Conservation (phyloP, 2,888 invertebrate species). For the Sphecodes monilicornis region DNA sequence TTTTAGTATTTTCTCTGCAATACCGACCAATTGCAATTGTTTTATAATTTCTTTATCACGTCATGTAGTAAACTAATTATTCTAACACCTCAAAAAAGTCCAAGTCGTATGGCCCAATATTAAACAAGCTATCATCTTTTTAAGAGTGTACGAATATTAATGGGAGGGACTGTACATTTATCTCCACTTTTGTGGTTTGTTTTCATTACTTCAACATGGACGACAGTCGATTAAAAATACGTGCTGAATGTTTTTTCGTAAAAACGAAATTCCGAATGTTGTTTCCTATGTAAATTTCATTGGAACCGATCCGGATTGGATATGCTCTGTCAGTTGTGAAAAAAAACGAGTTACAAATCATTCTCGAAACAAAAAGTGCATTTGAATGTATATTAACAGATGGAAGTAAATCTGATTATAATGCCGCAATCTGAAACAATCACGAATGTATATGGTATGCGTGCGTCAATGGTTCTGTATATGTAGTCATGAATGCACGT, state of each 20-base stretch:
- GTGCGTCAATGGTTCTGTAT: not conserved
- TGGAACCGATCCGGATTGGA: not conserved
- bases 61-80: no score
- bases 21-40: no score
- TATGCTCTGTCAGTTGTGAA: not conserved
- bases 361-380: not conserved
- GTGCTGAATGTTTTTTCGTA: not conserved
- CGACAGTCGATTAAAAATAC: not conserved
- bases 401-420: constrained; percentile 1
- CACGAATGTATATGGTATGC: not conserved
- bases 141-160: no score
- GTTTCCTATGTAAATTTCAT: not conserved
- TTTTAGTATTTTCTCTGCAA: no score
- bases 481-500: not conserved
- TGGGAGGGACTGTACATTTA: not conserved
- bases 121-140: no score
- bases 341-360: not conserved
- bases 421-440: not conserved
- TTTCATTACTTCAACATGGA: not conserved
- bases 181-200: not conserved
- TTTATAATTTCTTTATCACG: no score
- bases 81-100: no score
- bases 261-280: no score
- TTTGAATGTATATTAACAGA: not conserved
- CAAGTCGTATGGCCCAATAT: no score